Percentiles rank a stretch among this genome's conserved stretches.
phyloP scores from a whole-genome alignment of 2,888 invertebrate genomes.

The Rhagium mordax region DNA sequence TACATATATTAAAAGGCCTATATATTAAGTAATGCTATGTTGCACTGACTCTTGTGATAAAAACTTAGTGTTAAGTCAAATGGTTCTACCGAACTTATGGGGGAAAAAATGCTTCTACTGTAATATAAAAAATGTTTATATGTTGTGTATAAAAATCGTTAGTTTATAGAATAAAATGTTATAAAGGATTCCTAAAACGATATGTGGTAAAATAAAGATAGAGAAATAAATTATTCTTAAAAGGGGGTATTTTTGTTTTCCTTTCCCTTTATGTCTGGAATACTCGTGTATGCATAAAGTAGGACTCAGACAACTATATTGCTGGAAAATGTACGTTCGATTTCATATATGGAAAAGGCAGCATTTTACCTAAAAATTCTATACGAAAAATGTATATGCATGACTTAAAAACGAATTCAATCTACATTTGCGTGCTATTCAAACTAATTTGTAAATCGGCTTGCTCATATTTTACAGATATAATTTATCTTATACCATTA shows the following conservation, averaged over 20 bases:
- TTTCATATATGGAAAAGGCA: too few species aligned
- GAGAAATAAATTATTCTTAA: slow-evolving; percentile 47
- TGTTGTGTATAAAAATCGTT: slow-evolving; percentile 59
- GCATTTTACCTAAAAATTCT: too few species aligned
- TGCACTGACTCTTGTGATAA: slow-evolving; percentile 46
- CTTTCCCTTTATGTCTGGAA: too few species aligned
- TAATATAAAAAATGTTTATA: slow-evolving; percentile 60
- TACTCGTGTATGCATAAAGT: too few species aligned
- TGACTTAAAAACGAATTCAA: neutral
- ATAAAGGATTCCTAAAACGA: slow-evolving; percentile 45
- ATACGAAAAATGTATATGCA: too few species aligned
- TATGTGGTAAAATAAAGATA: slow-evolving; percentile 44
- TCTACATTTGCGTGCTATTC: neutral
- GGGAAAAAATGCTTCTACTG: slow-evolving; percentile 66
- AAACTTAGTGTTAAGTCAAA: slow-evolving; percentile 42
- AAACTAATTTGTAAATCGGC: neutral
- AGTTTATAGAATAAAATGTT: slow-evolving; percentile 11
- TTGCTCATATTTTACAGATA: neutral
- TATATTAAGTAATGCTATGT: slow-evolving; percentile 25
- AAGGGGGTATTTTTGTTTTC: neutral
- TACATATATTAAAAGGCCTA: neutral
- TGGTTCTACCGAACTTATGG: slow-evolving; percentile 56
- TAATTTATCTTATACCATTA: neutral
- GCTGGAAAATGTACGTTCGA: too few species aligned
- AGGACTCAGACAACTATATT: neutral